Conservation (phyloP, 2,113 vertebrate genomes). For the Prietella phreatophila region DNA sequence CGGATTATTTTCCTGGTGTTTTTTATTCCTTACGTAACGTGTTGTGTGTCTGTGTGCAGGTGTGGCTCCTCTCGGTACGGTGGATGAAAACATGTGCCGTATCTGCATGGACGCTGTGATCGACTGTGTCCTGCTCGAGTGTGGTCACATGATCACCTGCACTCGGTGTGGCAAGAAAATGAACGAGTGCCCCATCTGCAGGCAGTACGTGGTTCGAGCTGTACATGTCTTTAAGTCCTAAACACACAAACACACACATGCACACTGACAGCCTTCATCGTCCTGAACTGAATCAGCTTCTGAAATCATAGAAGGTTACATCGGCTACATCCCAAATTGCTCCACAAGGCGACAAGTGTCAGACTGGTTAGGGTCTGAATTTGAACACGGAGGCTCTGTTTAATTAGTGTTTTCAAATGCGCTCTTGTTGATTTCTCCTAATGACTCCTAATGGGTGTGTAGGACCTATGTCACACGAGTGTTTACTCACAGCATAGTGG, state of each 20-base stretch:
- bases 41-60: slow-evolving; percentile 13
- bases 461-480: not conserved
- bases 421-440: slow-evolving; percentile 3
- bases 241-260: slow-evolving; percentile 42
- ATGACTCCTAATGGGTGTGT: not conserved
- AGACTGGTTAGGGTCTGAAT: not conserved
- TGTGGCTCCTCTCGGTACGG: slow-evolving; percentile 74
- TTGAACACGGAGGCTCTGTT: not conserved
- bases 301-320: not conserved
- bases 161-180: slow-evolving; percentile 97
- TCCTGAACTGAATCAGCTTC: slow-evolving; percentile 14
- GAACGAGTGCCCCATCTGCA: slow-evolving; percentile 98
- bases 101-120: slow-evolving; percentile 99
- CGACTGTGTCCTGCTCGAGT: slow-evolving; percentile 95
- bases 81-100: slow-evolving; percentile 89
- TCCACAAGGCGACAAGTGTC: not conserved
- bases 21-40: not conserved
- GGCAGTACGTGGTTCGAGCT: slow-evolving; percentile 94
- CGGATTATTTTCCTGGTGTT: not conserved
- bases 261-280: not conserved
- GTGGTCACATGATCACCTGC: slow-evolving; percentile 98
- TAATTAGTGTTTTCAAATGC: slow-evolving; percentile 1
- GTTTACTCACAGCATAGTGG: not conserved
- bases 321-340: not conserved
- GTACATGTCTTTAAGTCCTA: slow-evolving; percentile 97